phyloP scores from a whole-genome alignment of 2,113 vertebrate genomes.

The Cynoglossus semilaevis region DNA sequence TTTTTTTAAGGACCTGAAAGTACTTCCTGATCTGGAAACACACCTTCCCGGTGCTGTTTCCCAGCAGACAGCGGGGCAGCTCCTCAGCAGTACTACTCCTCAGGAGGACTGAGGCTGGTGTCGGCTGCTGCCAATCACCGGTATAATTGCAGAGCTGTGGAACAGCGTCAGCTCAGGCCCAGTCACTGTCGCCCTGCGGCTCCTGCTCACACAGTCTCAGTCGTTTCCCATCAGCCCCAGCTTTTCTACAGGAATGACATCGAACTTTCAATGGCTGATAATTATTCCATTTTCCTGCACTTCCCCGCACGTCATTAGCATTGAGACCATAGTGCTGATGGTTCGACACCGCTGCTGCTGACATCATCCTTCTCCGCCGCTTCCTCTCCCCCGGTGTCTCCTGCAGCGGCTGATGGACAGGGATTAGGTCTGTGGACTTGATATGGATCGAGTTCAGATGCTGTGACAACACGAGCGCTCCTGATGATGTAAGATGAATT shows the following conservation, averaged over 20 bases:
- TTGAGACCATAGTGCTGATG: conserved; percentile 37
- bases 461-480: conserved; percentile 2
- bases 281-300: conserved; percentile 65
- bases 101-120: conserved; percentile 55
- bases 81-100: conserved; percentile 17
- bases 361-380: conserved; percentile 39
- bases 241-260: conserved; percentile 67
- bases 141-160: conserved; percentile 61
- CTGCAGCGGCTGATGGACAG: conserved; percentile 33
- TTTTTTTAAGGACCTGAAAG: too few species aligned
- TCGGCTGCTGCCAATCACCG: conserved; percentile 62
- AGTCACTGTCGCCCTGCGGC: conserved; percentile 52
- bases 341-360: conserved; percentile 35
- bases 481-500: conserved; percentile 34
- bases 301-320: conserved; percentile 62
- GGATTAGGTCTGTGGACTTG: conserved; percentile 23
- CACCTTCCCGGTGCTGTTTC: conserved; percentile 24
- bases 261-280: conserved; percentile 64
- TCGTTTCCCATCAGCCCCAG: conserved; percentile 63
- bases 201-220: conserved; percentile 58
- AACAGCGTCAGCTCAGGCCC: conserved; percentile 49
- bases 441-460: conserved; percentile 53
- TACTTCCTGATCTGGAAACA: conserved; percentile 4
- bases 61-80: conserved; percentile 25
- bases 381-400: conserved; percentile 37